Conservation (phyloP, 2,113 vertebrate genomes). For the western clawed frog (Xenopus tropicalis) region UCB_Xtro_10.0 CM004448.2:21981501-21982000, state of each 20-base stretch:
- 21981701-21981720: background rate
- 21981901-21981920: too few relatives aligned
- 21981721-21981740: slow-evolving; percentile 34
- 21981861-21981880: too few relatives aligned
- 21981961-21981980: too few relatives aligned
- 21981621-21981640: slow-evolving; percentile 7
- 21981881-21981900: too few relatives aligned
- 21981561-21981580: background rate
- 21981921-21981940: too few relatives aligned
- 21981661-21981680: slow-evolving; percentile 22
- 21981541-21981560: background rate
- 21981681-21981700: slow-evolving; percentile 24
- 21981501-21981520: slow-evolving; percentile 19
- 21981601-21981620: slow-evolving; percentile 1
- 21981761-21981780: slow-evolving; percentile 1
- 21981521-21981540: slow-evolving; percentile 3
- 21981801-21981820: too few relatives aligned
- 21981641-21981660: slow-evolving; percentile 25
- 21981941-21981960: too few relatives aligned
- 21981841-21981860: too few relatives aligned
- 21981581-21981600: slow-evolving; percentile 3
- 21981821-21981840: too few relatives aligned
- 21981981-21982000: too few relatives aligned
- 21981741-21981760: background rate
- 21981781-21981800: background rate